Evolutionary conservation across 2,888 invertebrate genomes (phyloP), one percentile per base, ranked within the genome.

Genomic region (Tribolium freemani): DNA sequence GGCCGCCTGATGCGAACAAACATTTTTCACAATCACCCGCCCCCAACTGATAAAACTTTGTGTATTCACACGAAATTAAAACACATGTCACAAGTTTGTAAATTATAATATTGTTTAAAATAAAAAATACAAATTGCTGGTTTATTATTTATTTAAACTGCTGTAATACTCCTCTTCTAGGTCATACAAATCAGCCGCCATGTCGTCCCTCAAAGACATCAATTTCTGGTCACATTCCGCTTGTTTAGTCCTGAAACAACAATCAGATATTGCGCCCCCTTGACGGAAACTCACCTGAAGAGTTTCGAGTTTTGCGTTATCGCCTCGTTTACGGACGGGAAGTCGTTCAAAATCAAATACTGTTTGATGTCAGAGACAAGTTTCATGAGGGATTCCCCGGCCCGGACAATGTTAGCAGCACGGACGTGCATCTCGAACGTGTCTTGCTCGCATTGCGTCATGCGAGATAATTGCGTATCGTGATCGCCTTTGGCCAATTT

Each of bases 331-430:
- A 99, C 96, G 0, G 98, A 97, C 51, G 97, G 97, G 84, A 99
- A 99, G 87, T 99, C 99, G 86, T 99, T 99, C 13, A 99, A 89
- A 81, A 99, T 98, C 51, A 99, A 88, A 86, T 98, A 99, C 84
- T 99, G 98, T 83, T 99, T 99, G 75, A 99, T 96, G 85, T 99
- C 98, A 0, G 98, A 96, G 0, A 98, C 97, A 26, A 99, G 88
- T 86, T 98, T 98, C 94, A 98, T 96, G 20, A 99, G 87, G 0
- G 98, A 97, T 88, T 99, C 98, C 0, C 97, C 97, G 71, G 99
- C 98, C 81, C 98, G 89, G 0, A 98, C 97, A 83, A 98, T 98
- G 85, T 98, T 98, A 3, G 98, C 95, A 30, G 98, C 96, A 83
- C 98, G 88, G 1, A 98, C 97, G 88, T 97, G 96, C 96, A 98